Conservation (phyloP, 2,888 invertebrate species). For the Eugnorisma glareosa region DNA sequence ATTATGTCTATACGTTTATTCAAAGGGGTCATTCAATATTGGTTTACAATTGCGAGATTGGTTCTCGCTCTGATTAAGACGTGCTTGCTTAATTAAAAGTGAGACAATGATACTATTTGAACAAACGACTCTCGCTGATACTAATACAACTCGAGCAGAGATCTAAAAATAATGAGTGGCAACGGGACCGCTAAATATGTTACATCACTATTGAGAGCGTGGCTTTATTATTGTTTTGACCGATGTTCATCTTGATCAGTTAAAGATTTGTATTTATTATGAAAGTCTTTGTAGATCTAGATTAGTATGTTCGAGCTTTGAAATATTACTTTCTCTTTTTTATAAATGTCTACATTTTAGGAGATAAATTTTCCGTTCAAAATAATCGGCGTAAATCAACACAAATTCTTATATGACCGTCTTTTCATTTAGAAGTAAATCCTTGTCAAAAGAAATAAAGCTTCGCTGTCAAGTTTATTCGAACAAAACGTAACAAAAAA, state of each 20-base stretch:
- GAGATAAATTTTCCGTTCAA: neutral
- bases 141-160: constrained; percentile 7
- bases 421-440: neutral
- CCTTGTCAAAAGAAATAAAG: neutral
- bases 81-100: constrained; percentile 15
- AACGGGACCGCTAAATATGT: constrained; percentile 14
- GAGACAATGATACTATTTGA: constrained; percentile 13
- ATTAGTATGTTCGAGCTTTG: neutral
- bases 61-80: constrained; percentile 2
- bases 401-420: neutral
- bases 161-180: constrained; percentile 50
- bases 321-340: neutral
- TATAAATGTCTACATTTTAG: neutral
- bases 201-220: constrained; percentile 19
- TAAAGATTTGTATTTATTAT: neutral
- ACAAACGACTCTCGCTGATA: constrained; percentile 5
- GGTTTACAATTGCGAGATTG: neutral
- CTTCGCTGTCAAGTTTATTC: neutral
- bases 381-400: neutral
- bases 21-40: neutral
- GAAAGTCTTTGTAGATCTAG: neutral
- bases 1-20: too few relatives aligned
- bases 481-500: constrained; percentile 29
- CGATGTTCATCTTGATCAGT: neutral
- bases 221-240: neutral